phyloP scores from a whole-genome alignment of 2,113 vertebrate species.

The Gymnogyps californianus region DNA sequence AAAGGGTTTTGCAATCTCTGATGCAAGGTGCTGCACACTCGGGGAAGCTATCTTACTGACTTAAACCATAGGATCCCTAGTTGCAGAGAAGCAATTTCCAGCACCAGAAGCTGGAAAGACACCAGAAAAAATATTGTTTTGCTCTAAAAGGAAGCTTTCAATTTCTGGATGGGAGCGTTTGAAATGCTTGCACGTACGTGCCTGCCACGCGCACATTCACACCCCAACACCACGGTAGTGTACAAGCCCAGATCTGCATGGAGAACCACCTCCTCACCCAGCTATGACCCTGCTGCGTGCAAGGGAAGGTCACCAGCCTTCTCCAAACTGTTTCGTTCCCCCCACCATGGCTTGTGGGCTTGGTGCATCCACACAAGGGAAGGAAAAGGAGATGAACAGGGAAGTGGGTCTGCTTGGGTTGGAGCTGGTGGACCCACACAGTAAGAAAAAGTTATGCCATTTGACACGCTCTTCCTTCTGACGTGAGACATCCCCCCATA shows the following conservation, averaged over 20 bases:
- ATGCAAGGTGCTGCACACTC: background rate
- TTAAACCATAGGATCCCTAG: background rate
- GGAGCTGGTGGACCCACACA: background rate
- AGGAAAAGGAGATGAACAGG: background rate
- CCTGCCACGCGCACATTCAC: background rate
- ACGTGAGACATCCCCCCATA: background rate
- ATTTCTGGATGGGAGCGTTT: background rate
- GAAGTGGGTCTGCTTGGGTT: background rate
- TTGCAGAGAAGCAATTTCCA: background rate
- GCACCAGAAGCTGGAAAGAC: background rate
- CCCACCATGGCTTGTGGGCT: background rate
- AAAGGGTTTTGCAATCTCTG: background rate
- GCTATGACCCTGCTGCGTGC: background rate
- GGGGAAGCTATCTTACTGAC: background rate
- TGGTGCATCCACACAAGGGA: background rate
- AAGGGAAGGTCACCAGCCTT: background rate
- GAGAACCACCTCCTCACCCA: background rate
- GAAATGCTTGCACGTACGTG: background rate
- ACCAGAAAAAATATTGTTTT: background rate
- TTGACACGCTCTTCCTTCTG: background rate
- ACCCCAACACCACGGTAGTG: rapidly evolving
- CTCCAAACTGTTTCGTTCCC: background rate
- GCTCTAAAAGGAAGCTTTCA: background rate
- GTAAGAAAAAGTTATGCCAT: background rate
- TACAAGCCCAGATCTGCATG: background rate